Conservation (phyloP, 2,113 vertebrate species). For the Malurus alboscapulatus region DNA sequence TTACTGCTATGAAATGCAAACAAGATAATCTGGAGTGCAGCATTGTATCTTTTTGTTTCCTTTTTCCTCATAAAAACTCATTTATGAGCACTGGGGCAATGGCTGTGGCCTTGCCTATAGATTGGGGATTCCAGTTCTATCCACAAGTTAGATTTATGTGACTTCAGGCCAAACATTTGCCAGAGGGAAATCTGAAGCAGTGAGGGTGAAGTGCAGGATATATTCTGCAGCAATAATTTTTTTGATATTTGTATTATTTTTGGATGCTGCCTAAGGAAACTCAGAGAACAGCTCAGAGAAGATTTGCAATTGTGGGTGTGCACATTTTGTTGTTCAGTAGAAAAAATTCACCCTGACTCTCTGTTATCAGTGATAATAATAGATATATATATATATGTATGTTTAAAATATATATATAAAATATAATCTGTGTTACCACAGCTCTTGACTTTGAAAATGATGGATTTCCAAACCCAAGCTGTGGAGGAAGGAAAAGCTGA, state of each 20-base stretch:
- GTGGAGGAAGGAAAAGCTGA: background rate
- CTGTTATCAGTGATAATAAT: background rate
- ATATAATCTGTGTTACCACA: background rate
- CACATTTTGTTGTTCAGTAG: background rate
- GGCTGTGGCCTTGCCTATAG: background rate
- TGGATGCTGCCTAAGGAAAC: background rate
- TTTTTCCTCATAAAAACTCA: background rate
- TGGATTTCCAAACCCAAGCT: background rate
- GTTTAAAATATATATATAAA: background rate
- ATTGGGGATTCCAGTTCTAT: background rate
- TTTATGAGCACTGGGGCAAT: background rate
- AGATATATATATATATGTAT: background rate
- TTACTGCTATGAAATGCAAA: background rate
- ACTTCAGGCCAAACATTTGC: background rate
- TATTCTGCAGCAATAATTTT: background rate
- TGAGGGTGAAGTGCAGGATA: background rate
- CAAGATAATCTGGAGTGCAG: background rate
- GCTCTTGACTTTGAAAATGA: background rate
- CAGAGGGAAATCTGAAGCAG: background rate
- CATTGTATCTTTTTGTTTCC: background rate
- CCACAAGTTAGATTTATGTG: rapidly evolving
- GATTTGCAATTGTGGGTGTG: background rate
- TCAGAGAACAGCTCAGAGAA: background rate
- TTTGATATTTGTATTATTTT: background rate
- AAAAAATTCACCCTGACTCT: background rate